These are phyloP conservation scores for human DNA, from an alignment of 2,113 vertebrate genomes.

Conservation along the genomic window DNA sequence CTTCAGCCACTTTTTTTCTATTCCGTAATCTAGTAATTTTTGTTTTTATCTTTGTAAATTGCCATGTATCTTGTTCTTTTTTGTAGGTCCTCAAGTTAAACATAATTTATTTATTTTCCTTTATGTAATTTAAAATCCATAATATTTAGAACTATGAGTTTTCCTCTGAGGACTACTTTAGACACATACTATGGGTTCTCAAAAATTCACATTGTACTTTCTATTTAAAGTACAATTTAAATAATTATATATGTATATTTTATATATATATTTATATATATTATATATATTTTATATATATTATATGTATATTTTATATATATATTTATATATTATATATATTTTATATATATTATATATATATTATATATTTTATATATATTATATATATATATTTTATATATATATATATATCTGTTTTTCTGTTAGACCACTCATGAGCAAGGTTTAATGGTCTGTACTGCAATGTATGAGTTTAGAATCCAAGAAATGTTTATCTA, in stretches of 20 bases:
- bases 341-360: background rate
- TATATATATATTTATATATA: fast-evolving
- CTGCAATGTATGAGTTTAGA: background rate
- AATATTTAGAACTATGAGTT: background rate
- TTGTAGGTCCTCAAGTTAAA: background rate
- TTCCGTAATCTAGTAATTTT: background rate
- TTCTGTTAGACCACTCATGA: background rate
- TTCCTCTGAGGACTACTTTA: conserved; percentile 19
- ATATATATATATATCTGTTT: background rate
- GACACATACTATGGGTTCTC: background rate
- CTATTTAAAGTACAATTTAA: background rate
- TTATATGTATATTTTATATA: too few relatives aligned
- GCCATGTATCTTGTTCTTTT: background rate
- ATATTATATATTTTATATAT: background rate
- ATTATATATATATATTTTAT: background rate
- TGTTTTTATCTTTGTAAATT: background rate
- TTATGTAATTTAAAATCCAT: background rate
- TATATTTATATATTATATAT: background rate
- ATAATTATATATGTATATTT: background rate
- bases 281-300: background rate
- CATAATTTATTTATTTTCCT: background rate
- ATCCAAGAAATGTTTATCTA: background rate
- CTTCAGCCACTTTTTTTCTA: background rate
- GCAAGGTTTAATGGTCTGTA: background rate
- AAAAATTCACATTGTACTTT: background rate